These are phyloP conservation scores for Porites rus DNA, from an alignment of 92 coral and sea anemone species.

Conservation along the genomic window DNA sequence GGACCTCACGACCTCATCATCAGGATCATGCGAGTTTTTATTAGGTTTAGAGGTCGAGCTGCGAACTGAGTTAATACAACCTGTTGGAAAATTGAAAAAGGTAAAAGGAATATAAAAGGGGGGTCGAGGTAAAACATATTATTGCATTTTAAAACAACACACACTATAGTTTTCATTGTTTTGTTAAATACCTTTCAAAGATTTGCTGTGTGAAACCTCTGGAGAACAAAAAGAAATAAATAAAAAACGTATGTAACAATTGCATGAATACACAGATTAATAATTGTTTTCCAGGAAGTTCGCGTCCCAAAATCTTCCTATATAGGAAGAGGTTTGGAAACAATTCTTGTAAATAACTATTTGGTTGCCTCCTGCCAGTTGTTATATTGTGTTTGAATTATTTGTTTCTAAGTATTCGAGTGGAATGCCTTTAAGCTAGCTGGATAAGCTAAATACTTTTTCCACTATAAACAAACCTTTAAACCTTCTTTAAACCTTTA, in stretches of 20 bases:
- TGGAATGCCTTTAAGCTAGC: too few species aligned
- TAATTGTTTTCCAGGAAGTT: neutral
- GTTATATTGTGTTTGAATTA: too few species aligned
- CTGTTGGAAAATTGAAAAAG: neutral
- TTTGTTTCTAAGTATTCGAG: too few species aligned
- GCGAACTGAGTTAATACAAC: conserved; percentile 45
- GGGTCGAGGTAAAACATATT: neutral
- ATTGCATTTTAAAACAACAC: neutral
- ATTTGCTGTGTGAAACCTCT: conserved; percentile 13
- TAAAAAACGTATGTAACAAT: neutral
- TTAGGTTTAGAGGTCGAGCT: conserved; percentile 5
- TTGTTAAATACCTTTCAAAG: conserved; percentile 22
- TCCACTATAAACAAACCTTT: too few species aligned
- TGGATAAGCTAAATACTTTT: too few species aligned
- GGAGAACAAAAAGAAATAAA: neutral
- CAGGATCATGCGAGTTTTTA: conserved; percentile 4
- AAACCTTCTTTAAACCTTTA: too few species aligned
- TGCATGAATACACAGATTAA: neutral
- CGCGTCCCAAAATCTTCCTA: neutral
- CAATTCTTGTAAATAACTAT: too few species aligned
- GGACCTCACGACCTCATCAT: neutral
- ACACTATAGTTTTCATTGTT: neutral
- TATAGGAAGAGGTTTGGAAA: too few species aligned
- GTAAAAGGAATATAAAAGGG: neutral
- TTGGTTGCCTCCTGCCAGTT: too few species aligned